Base-by-base conservation (phyloP, 92 coral and sea anemone species). In the Micromussa lordhowensis region DNA sequence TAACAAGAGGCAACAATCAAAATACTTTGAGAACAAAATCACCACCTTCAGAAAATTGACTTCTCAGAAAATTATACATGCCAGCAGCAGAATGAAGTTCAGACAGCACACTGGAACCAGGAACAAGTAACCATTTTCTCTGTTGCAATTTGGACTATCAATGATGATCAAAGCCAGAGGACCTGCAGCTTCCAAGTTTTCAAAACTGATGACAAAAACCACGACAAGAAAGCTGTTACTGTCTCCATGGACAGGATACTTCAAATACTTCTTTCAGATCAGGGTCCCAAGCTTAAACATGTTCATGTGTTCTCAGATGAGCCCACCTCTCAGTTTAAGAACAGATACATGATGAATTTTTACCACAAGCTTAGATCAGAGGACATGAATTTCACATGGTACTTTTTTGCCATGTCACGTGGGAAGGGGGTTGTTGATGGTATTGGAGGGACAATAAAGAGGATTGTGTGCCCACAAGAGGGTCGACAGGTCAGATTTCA, bases 51-150 rank as follows among this genome's bases (percentile, higher is more conserved):
- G 21, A 92, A 91, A 82, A 93, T 91, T 19, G 96, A 94, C 76
- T 91, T 91, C 86, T 91, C 94, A 32, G 96, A 91, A 76, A 93
- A 93, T 77, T 91, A 88, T 53, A n/a, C 89, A 9, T 92, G 94
- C 83, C 70, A 83, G 69, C 78, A 94, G 38, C 92, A 94, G 82
- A 88, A 80, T 70, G 95, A 90, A 84, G 81, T 92, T 57, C 96
- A 94, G 81, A 34, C 89, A 6, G 96, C 94, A 48, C 96, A 93
- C 48, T 93, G 94, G 94, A 91, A 80, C 77, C 94, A 93, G 55
- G 84, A 93, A 55, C 92, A 93, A 82, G 94, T 94, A 40, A 81
- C 94, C 64, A 18, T 91, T 18, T 87, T 90, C 83, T 49, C 91
- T 89, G 95, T 89, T 77, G 92, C 93, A 28, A 86, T 89, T 38